These are phyloP conservation scores for Zelleria hepariella DNA, from an alignment of 2,888 invertebrate genomes.

Conservation along the genomic window DNA sequence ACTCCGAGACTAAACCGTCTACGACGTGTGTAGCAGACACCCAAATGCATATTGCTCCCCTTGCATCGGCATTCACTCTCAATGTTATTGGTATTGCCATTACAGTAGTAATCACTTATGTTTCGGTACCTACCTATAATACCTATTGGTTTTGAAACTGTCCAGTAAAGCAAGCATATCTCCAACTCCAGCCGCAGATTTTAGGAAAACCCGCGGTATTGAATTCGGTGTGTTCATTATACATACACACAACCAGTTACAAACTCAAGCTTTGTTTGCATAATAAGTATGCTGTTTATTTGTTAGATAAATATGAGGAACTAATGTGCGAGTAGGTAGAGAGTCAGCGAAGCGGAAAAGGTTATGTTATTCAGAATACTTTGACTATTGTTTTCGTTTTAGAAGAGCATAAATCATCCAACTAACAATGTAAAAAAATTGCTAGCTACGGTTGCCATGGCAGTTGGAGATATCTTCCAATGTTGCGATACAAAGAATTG, in stretches of 20 bases:
- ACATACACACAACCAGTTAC: conserved; percentile 20
- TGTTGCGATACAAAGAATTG: neutral
- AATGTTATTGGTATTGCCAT: neutral
- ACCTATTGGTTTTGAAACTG: too few species aligned
- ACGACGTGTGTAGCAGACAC: conserved; percentile 36
- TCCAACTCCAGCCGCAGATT: neutral
- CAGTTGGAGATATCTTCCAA: neutral
- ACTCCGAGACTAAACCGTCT: conserved; percentile 34
- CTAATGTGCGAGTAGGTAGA: conserved; percentile 39
- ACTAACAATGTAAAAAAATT: neutral
- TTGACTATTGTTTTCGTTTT: neutral
- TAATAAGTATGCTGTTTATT: conserved; percentile 42
- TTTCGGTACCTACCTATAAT: too few species aligned
- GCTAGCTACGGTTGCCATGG: neutral
- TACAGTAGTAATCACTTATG: neutral
- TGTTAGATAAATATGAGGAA: conserved; percentile 41
- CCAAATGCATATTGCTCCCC: conserved; percentile 7
- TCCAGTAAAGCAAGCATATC: too few species aligned
- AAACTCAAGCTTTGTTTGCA: conserved; percentile 39
- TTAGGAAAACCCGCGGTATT: neutral
- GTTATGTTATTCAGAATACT: conserved; percentile 23
- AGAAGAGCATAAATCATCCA: neutral
- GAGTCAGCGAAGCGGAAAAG: conserved; percentile 33
- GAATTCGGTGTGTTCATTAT: neutral
- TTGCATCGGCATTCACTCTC: neutral